Base-by-base conservation (phyloP, 92 coral and sea anemone species). In the Parazoanthus swiftii region DNA sequence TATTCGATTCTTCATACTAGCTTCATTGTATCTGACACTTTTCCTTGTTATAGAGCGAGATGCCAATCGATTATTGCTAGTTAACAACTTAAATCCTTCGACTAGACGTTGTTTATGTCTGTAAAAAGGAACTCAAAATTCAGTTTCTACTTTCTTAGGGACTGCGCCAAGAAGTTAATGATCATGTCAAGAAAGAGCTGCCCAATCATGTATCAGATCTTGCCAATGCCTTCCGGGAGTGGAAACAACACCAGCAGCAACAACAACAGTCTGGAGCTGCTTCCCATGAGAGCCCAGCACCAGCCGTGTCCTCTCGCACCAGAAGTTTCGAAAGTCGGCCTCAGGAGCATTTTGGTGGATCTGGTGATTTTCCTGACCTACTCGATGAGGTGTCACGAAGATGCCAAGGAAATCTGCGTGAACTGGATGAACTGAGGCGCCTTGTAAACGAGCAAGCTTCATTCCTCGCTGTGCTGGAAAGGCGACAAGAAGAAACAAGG, bases 401-500 rank as follows among this genome's bases (percentile, higher is more conserved):
- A 63, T 81, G 85, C 14, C 16, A 81, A 9, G 33, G 85, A 5
- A 81, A 65, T 46, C 50, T 46, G 2, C 67, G 42, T 0, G 93
- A 90, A 63, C 16, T 89, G 9, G 95, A 90, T 77, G 92, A 73
- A 25, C n/a, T 92, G 87, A 51, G 95, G 10, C 63, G 77, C 5
- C 43, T 63, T 33, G 80, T 67, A 0, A 70, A 25, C 48, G 91
- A 43, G 9, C 48, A 73, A 18, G 43, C 8, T 2, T 39, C 73
- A 42, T 77, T 58, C 37, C 35, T 88, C 3, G 78, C 93, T 38
- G 88, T 84, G 8, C 63, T 91, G 89, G 95, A 93, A 43, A 77
- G 95, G 1, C 76, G 89, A 39, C 72, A 80, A 8, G 93, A 93
- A 67, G 95, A 93, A 8, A 42, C 91, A 2, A 92, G 90, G 25